Conservation (phyloP, 2,113 vertebrate genomes). For the Hymenochirus boettgeri region DNA sequence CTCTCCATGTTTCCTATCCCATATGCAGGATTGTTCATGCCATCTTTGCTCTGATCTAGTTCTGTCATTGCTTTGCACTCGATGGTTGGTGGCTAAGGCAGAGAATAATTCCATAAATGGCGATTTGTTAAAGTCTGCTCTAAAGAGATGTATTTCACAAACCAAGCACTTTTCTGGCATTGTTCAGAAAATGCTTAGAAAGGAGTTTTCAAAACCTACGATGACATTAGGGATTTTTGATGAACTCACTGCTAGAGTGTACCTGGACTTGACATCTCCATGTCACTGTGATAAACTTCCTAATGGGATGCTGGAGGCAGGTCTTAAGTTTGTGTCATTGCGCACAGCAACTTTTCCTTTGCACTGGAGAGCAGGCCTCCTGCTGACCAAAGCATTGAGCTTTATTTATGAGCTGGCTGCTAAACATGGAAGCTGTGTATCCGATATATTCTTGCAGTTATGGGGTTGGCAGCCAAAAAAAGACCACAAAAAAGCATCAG, state of each 20-base stretch:
- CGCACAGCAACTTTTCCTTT: constrained; percentile 47
- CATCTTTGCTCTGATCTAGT: constrained; percentile 68
- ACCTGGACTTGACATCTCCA: constrained; percentile 62
- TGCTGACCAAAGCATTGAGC: constrained; percentile 63
- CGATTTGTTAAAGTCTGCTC: constrained; percentile 53
- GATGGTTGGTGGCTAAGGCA: constrained; percentile 69
- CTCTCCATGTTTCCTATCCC: constrained; percentile 63
- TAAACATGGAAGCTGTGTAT: constrained; percentile 45
- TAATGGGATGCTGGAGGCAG: constrained; percentile 58
- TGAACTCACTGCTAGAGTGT: constrained; percentile 62
- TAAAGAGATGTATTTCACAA: constrained; percentile 55
- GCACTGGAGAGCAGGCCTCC: constrained; percentile 64
- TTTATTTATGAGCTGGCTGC: constrained; percentile 55
- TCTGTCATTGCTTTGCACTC: constrained; percentile 65
- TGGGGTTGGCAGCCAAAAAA: constrained; percentile 65
- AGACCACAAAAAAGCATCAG: not conserved
- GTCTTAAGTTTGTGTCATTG: constrained; percentile 62
- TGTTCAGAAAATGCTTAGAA: not conserved
- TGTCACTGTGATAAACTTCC: constrained; percentile 45
- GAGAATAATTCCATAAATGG: constrained; percentile 44
- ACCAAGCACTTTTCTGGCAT: constrained; percentile 23
- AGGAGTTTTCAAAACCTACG: not conserved
- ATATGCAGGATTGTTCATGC: constrained; percentile 63
- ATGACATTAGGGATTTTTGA: constrained; percentile 50
- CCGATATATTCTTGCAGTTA: constrained; percentile 60